Evolutionary conservation across 2,888 invertebrate genomes (phyloP).

Genomic region (Plebejus anna): DNA sequence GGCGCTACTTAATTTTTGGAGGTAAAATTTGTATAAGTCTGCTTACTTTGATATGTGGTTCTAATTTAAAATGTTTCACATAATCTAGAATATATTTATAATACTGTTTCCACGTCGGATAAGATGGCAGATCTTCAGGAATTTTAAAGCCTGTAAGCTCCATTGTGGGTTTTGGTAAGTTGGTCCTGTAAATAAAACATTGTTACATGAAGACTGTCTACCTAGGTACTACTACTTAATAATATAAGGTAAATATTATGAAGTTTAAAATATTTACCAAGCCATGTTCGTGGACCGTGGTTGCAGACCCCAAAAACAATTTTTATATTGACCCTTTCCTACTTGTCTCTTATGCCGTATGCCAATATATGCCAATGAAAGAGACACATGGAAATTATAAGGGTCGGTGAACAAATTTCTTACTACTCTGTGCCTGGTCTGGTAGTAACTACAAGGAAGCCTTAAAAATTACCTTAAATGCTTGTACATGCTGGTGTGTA

Average conservation of each 20-base stretch:
- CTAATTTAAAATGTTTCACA: slow-evolving; percentile 56
- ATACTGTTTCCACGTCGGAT: slow-evolving; percentile 55
- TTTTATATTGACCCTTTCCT: no score
- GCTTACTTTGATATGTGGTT: slow-evolving; percentile 60
- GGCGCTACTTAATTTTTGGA: no score
- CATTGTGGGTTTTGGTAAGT: slow-evolving; percentile 72
- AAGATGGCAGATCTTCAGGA: slow-evolving; percentile 57
- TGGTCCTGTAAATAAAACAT: slow-evolving; percentile 54
- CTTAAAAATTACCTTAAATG: slow-evolving; percentile 74
- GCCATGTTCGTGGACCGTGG: no score
- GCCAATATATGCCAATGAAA: no score
- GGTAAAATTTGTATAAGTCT: background rate
- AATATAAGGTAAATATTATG: no score
- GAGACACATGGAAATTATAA: no score
- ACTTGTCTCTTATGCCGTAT: no score
- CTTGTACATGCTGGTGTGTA: slow-evolving; percentile 85
- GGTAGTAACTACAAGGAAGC: background rate
- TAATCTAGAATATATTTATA: slow-evolving; percentile 60
- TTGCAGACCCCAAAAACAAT: no score
- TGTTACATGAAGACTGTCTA: background rate
- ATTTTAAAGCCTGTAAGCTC: slow-evolving; percentile 60
- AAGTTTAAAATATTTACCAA: no score
- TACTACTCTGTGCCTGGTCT: no score
- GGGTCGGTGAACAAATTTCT: no score
- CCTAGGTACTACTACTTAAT: no score